phyloP scores from a whole-genome alignment of 1,140 invertebrate genomes.

The Drosophila quadrilineata region DNA sequence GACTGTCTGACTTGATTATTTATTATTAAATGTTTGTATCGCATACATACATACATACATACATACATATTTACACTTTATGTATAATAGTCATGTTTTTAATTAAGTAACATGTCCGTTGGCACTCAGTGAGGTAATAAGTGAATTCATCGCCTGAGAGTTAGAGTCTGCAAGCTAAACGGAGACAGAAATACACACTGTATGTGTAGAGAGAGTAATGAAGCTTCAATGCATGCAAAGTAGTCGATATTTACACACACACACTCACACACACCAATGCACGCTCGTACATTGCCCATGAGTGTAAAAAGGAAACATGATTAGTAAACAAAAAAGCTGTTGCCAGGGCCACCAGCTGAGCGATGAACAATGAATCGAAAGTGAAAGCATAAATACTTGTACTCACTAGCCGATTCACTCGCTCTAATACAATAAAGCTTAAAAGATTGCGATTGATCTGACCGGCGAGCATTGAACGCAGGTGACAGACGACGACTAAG shows the following conservation, averaged over 20 bases:
- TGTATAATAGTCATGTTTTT: conserved; percentile 35
- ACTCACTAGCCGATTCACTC: conserved; percentile 14
- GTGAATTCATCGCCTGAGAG: conserved; percentile 35
- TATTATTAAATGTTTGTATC: conserved; percentile 1
- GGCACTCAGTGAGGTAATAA: conserved; percentile 57
- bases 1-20: conserved; percentile 12
- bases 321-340: conserved; percentile 24
- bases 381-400: conserved; percentile 48
- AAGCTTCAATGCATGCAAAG: conserved; percentile 58
- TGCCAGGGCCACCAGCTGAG: conserved; percentile 12
- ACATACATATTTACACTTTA: not conserved
- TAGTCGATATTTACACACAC: conserved; percentile 27
- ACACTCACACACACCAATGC: not conserved
- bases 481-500: conserved; percentile 43
- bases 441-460: conserved; percentile 65
- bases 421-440: conserved; percentile 27
- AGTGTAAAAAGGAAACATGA: conserved; percentile 14
- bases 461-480: conserved; percentile 54
- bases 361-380: conserved; percentile 39
- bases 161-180: conserved; percentile 24
- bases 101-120: conserved; percentile 60
- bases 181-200: too few relatives aligned
- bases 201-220: too few relatives aligned
- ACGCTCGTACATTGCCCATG: not conserved
- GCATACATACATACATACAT: too few relatives aligned